Evolutionary conservation across 2,888 invertebrate genomes (phyloP).

Genomic region (Eupithecia subumbrata): DNA sequence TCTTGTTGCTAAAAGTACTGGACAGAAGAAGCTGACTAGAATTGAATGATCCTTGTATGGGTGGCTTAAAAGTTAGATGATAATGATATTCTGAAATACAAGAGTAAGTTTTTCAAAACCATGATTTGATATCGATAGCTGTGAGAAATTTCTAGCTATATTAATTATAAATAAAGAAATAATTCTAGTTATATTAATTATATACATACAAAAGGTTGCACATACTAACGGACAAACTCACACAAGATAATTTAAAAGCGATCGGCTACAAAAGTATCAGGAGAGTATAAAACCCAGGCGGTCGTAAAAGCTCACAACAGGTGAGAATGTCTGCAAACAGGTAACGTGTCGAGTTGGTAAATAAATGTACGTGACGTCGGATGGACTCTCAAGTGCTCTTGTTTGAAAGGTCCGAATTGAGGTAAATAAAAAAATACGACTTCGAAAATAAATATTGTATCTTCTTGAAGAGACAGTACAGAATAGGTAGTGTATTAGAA

Average conservation of each 20-base stretch:
- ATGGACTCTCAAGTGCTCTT: constrained; percentile 23
- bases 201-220: not conserved
- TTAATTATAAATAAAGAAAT: too few relatives aligned
- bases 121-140: not conserved
- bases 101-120: not conserved
- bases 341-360: constrained; percentile 33
- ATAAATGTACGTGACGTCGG: constrained; percentile 34
- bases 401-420: constrained; percentile 15
- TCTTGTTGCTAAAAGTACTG: not conserved
- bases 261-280: constrained; percentile 28
- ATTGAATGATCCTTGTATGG: not conserved
- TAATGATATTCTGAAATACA: not conserved
- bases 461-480: not conserved
- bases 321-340: constrained; percentile 41
- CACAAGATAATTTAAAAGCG: constrained; percentile 12
- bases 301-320: constrained; percentile 43
- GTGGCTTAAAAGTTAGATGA: not conserved
- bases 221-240: not conserved
- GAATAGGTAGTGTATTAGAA: not conserved
- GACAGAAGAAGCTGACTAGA: not conserved
- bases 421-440: not conserved
- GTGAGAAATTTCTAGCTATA: not conserved
- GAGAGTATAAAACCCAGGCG: constrained; percentile 24
- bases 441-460: constrained; percentile 3
- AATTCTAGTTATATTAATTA: too few relatives aligned